These are phyloP conservation scores for Drosophila lini DNA, from an alignment of 1,140 invertebrate genomes.

Conservation along the genomic window DNA sequence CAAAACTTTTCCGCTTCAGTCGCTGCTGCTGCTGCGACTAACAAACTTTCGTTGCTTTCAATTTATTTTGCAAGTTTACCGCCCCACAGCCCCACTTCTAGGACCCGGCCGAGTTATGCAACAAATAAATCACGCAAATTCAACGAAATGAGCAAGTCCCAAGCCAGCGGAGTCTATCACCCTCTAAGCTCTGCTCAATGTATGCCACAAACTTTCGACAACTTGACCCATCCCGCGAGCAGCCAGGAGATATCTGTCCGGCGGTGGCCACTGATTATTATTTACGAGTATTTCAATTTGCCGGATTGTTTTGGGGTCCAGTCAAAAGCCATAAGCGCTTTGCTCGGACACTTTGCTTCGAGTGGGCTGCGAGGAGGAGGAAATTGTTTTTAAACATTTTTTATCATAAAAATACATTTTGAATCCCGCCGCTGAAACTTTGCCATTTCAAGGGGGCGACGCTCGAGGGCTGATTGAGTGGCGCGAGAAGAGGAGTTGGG, in stretches of 20 bases:
- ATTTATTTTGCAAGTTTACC: constrained; percentile 70
- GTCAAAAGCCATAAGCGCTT: constrained; percentile 66
- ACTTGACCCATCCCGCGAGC: constrained; percentile 30
- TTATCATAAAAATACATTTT: constrained; percentile 63
- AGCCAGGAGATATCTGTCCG: constrained; percentile 22
- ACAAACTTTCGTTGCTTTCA: constrained; percentile 77
- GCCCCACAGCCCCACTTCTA: constrained; percentile 7
- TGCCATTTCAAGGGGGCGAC: constrained; percentile 55
- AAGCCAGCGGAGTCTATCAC: constrained; percentile 53
- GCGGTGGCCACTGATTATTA: constrained; percentile 64
- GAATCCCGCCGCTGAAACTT: constrained; percentile 68
- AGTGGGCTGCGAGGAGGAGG: constrained; percentile 6
- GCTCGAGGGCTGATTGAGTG: constrained; percentile 16
- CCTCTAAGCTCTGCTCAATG: constrained; percentile 49
- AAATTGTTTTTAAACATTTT: constrained; percentile 74
- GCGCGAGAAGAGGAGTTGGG: background rate
- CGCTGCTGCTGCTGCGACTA: constrained; percentile 31
- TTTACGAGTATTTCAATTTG: constrained; percentile 74
- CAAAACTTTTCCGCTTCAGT: constrained; percentile 53
- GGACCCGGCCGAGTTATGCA: constrained; percentile 62
- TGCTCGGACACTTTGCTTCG: constrained; percentile 31
- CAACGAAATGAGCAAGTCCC: constrained; percentile 50
- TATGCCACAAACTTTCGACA: constrained; percentile 35
- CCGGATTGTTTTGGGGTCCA: constrained; percentile 48
- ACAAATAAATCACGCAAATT: constrained; percentile 75